These are phyloP conservation scores for Lasioglossum villosulum DNA, from an alignment of 2,888 invertebrate genomes.

Conservation along the genomic window DNA sequence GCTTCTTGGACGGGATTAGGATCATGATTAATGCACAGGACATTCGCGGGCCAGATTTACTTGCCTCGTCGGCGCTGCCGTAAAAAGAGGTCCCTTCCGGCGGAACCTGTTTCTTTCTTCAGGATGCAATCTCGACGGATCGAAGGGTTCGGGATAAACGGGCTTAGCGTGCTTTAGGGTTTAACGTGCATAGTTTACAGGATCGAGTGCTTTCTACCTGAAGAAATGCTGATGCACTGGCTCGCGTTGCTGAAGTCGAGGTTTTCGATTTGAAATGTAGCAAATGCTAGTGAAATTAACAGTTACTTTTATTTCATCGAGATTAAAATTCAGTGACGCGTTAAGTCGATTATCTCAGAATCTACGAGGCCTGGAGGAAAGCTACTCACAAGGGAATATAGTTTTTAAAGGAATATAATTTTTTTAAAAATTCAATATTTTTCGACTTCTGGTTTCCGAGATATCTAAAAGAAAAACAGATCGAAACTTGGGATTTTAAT, in stretches of 20 bases:
- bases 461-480: too few species aligned
- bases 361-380: neutral
- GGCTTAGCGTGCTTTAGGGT: neutral
- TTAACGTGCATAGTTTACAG: neutral
- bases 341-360: neutral
- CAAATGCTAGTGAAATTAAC: neutral
- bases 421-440: too few species aligned
- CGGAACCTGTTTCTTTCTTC: neutral
- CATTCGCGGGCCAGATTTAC: neutral
- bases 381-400: too few species aligned
- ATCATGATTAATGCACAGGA: neutral
- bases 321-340: neutral
- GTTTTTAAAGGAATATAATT: too few species aligned
- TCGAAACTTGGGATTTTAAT: too few species aligned
- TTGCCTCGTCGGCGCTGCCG: neutral
- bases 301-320: neutral
- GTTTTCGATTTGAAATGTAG: neutral
- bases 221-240: neutral
- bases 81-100: neutral
- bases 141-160: neutral
- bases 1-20: neutral
- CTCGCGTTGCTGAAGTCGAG: neutral
- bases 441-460: too few species aligned
- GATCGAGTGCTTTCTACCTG: neutral
- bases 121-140: neutral